Base-by-base conservation (phyloP, 2,113 vertebrate species). In the Engystomops pustulosus region DNA sequence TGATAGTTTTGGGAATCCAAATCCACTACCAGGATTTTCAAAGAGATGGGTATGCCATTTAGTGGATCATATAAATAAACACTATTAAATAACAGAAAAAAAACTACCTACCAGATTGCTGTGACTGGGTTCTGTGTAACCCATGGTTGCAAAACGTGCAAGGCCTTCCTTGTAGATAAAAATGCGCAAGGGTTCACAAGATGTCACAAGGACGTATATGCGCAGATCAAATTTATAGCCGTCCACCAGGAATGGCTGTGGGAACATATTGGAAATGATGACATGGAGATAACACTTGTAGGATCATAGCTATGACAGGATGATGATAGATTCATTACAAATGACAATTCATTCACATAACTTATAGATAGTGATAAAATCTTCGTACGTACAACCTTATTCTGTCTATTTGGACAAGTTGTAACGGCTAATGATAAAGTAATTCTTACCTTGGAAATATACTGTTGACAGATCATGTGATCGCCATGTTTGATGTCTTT, bases 141-240 rank as follows among this genome's bases (percentile, higher is more conserved):
- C 93, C 89, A 83, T 89, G 70, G 95, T 95, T 86, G 95, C 94
- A 90, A 95, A 95, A 55, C 92, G 91, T 62, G 91, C 93, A 80
- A 95, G 90, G 58, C 94, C 94, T 79, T 95, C 94, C 70, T 94
- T 88, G 12, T 94, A 93, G 85, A 94, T 80, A 79, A 93, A 95
- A 81, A 95, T 90, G 81, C 90, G 92, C 49, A 94, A 91, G 0
- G 94, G 94, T 85, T 95, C 92, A 67, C 94, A 95, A 36, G 93
- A 95, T 0, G 94, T 94, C 84, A 95, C 89, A 86, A 95, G 92
- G 88, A 94, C 90, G 0, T 95, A 95, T 86, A 95, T 84, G 2
- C 93, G 88, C 89, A 95, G 90, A 77, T 95, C 95, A 25, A 95
- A 95, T 83, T 95, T 94, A 83, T 93, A 94, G 83, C 94, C 93